A percentile compares a stretch with the other conserved stretches of the same genome.
Conservation (phyloP, 2,113 vertebrate genomes). For the Heliornis fulica region DNA sequence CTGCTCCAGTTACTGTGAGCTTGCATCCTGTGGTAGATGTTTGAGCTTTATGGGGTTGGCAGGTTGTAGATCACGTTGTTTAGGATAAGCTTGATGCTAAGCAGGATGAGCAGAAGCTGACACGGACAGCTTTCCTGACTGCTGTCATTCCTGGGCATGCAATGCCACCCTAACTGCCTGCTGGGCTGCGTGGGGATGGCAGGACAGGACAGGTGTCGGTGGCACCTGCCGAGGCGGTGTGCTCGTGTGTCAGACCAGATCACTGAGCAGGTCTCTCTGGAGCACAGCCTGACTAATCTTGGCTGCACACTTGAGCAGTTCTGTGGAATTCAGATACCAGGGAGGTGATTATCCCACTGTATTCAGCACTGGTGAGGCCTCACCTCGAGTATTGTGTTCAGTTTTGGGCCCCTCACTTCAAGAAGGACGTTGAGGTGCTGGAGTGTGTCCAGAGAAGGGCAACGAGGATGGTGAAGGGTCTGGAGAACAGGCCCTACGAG, state of each 20-base stretch:
- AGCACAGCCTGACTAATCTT: not conserved
- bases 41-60: not conserved
- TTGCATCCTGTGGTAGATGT: not conserved
- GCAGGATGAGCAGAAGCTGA: not conserved
- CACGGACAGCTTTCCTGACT: not conserved
- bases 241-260: not conserved
- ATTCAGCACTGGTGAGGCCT: no score
- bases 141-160: not conserved
- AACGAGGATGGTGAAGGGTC: no score
- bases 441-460: no score
- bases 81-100: not conserved
- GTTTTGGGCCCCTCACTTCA: no score
- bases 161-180: not conserved
- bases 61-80: rapidly evolving
- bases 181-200: not conserved
- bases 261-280: not conserved
- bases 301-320: not conserved
- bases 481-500: no score
- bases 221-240: rapidly evolving
- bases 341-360: no score
- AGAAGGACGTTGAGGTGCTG: no score
- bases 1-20: not conserved
- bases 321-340: no score
- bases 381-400: no score
- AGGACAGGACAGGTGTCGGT: rapidly evolving